Percentiles rank a stretch among this genome's conserved stretches.
These are phyloP conservation scores for Neomicropteryx cornuta DNA, from an alignment of 1,140 invertebrate genomes.

Conservation along the genomic window DNA sequence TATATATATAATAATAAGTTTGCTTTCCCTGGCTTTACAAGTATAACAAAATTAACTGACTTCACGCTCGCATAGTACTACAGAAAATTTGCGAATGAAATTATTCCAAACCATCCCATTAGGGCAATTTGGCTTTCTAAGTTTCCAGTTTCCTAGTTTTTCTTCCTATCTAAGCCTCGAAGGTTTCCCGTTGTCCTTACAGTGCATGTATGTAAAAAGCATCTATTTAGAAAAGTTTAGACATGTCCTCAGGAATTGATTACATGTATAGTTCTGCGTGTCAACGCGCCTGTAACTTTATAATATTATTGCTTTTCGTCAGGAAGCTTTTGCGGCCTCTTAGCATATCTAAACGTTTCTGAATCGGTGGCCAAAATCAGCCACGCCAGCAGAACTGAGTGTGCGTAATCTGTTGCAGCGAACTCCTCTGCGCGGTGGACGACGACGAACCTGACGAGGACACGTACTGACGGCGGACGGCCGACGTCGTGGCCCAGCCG, in stretches of 20 bases:
- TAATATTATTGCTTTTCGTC: conserved; percentile 3
- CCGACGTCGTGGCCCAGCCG: conserved; percentile 27
- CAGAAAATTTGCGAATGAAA: no score
- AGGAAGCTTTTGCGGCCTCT: neutral
- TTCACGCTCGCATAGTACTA: no score
- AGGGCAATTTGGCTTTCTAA: no score
- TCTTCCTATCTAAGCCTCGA: no score
- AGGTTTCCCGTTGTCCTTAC: no score
- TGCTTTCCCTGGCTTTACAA: no score
- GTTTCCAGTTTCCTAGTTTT: no score
- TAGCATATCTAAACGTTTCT: neutral
- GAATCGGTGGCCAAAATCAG: neutral
- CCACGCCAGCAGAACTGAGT: neutral
- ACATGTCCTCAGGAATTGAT: conserved; percentile 28
- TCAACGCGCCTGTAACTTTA: neutral
- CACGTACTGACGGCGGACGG: conserved; percentile 34
- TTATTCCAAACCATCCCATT: no score
- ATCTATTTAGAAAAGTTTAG: no score
- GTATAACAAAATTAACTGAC: no score
- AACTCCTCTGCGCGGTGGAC: conserved; percentile 32
- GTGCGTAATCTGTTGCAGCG: conserved; percentile 27
- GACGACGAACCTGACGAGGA: conserved; percentile 35
- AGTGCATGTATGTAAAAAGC: no score
- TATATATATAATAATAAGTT: no score
- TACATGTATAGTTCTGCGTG: conserved; percentile 1